These are phyloP conservation scores for Melieria omissa DNA, from an alignment of 2,888 invertebrate genomes.

Conservation along the genomic window DNA sequence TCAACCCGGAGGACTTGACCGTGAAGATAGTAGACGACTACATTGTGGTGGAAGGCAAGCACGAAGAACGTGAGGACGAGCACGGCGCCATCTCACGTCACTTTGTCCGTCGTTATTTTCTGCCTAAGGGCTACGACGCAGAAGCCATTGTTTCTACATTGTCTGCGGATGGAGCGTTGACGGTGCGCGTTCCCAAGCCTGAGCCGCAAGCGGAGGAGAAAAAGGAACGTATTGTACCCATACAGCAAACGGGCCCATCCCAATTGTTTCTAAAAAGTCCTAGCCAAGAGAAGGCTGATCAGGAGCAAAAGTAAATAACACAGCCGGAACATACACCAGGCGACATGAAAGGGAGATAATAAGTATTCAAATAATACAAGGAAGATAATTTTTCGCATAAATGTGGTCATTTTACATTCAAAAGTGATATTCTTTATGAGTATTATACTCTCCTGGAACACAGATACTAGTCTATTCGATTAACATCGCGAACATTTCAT, in stretches of 20 bases:
- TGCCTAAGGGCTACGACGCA: constrained; percentile 76
- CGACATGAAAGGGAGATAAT: too few relatives aligned
- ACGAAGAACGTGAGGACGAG: constrained; percentile 77
- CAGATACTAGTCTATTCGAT: too few relatives aligned
- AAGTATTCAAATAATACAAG: too few relatives aligned
- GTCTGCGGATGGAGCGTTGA: constrained; percentile 83
- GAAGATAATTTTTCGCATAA: too few relatives aligned
- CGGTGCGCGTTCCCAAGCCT: constrained; percentile 74
- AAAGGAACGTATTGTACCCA: constrained; percentile 56
- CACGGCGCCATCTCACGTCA: constrained; percentile 83
- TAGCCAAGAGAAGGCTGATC: constrained; percentile 12
- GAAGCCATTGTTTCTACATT: constrained; percentile 78
- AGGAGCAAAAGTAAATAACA: constrained; percentile 1
- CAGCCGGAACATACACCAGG: constrained; percentile 4
- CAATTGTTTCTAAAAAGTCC: constrained; percentile 53
- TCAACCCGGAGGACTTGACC: constrained; percentile 76
- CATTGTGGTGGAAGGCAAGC: constrained; percentile 76
- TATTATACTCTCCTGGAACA: too few relatives aligned
- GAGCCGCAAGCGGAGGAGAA: constrained; percentile 35
- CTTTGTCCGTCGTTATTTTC: constrained; percentile 77
- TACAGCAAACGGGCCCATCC: constrained; percentile 56
- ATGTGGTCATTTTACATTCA: too few relatives aligned
- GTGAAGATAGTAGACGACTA: constrained; percentile 75
- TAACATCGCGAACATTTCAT: too few relatives aligned
- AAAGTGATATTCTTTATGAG: too few relatives aligned